A percentile compares a stretch with the other conserved stretches of the same genome.
Conservation (phyloP, 2,113 vertebrate genomes). For the Otis tarda region DNA sequence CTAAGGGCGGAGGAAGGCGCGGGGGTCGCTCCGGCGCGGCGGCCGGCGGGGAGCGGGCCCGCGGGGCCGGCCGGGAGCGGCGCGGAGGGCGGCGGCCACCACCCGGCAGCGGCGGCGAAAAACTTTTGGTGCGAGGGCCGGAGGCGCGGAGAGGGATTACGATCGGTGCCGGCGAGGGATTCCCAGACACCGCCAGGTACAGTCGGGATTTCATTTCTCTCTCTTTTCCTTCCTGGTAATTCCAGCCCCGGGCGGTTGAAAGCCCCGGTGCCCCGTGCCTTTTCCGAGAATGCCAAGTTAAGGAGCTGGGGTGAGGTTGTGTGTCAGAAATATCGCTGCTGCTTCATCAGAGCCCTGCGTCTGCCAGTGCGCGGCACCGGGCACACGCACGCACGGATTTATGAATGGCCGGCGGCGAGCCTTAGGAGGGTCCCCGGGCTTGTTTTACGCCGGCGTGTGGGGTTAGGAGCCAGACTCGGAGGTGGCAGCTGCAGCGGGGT, state of each 20-base stretch:
- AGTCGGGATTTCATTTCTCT: neutral
- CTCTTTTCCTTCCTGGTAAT: neutral
- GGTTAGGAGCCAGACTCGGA: neutral
- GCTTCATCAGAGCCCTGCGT: neutral
- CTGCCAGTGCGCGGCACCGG: neutral
- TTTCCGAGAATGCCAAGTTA: conserved; percentile 19
- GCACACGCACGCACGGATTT: neutral
- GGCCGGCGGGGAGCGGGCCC: conserved; percentile 23
- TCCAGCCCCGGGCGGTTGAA: neutral
- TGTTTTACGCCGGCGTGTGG: neutral
- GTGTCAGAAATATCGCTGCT: neutral
- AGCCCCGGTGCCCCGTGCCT: neutral
- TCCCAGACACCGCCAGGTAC: conserved; percentile 70
- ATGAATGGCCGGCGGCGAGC: conserved; percentile 26
- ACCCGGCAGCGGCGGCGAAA: neutral
- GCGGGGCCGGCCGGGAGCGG: conserved; percentile 16
- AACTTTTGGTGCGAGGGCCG: conserved; percentile 68
- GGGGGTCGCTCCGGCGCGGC: conserved; percentile 21
- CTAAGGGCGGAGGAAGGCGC: conserved; percentile 64
- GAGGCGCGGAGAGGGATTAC: conserved; percentile 53
- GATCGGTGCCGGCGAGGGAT: conserved; percentile 50
- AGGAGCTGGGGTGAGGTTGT: neutral
- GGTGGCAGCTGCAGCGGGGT: neutral
- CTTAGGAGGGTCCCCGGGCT: neutral
- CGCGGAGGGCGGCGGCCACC: conserved; percentile 11